Evolutionary conservation across 2,113 vertebrate genomes (phyloP), one percentile per base, ranked within the genome.

Genomic region (Himantopus leucocephalus): DNA sequence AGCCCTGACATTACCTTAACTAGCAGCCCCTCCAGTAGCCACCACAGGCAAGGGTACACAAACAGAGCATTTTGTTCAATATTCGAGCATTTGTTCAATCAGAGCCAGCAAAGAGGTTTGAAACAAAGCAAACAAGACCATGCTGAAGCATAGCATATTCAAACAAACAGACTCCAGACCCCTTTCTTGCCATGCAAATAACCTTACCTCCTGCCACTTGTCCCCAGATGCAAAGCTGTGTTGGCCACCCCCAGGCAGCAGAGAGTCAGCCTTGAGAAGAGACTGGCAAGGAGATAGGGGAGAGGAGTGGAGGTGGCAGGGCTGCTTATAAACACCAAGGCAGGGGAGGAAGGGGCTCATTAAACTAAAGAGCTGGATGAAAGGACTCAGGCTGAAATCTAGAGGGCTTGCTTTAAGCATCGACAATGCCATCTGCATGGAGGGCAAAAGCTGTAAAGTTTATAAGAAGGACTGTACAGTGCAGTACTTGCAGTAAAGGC

Each of bases 211-310:
- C 53, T 52, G 15, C 37, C 13, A 7, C 47, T 68, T n/a, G 8
- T 32, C 45, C 35, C 9, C 52, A 11, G 4, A 12, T 4, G 23
- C 12, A n/a, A 63, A 62, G 29, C 22, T 30, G 32, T 3, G 4
- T 5, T 37, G 21, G 37, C 6, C 18, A 92, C 0, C 10, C 12
- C 22, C 19, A 23, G 24, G 15, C 35, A 48, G 6, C 34, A 63
- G 17, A 56, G 5, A 52, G 3, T 1, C 59, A 67, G 6, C 17
- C 48, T 68, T 5, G 6, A 55, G 29, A 63, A 72, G 12, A 22
- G 2, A 5, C 5, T 43, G 7, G 7, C 6, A 37, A 64, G 18
- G 27, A 86, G 17, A 15, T 0, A 19, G 10, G 9, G 8, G 0
- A 34, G 5, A 63, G 14, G 14, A 10, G 7, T 21, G 1, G 5